Conservation (phyloP, 1,140 invertebrate genomes). For the Harpegnathos saltator region DNA sequence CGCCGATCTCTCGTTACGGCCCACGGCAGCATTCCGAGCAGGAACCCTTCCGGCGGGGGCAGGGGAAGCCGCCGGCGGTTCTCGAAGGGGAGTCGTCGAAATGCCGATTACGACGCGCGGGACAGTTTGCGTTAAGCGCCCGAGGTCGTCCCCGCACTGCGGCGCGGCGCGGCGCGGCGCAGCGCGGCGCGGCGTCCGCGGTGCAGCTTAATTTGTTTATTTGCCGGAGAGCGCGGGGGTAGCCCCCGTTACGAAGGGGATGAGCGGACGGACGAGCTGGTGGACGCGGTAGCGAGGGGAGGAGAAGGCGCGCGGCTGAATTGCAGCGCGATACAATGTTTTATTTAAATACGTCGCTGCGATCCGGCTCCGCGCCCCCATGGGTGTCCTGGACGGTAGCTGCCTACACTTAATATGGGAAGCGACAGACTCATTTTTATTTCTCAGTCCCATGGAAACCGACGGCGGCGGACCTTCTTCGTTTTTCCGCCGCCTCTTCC, state of each 20-base stretch:
- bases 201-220: slow-evolving; percentile 81
- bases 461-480: slow-evolving; percentile 62
- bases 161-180: no score
- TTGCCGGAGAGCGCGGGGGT: slow-evolving; percentile 58
- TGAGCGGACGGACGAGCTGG: no score
- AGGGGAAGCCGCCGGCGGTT: no score
- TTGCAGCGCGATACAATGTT: slow-evolving; percentile 79
- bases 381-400: slow-evolving; percentile 79
- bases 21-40: no score
- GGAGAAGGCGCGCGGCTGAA: slow-evolving; percentile 64
- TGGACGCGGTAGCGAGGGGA: no score
- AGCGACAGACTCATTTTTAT: slow-evolving; percentile 80
- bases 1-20: no score
- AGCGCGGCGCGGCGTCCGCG: slow-evolving; percentile 28
- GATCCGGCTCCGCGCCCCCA: slow-evolving; percentile 76
- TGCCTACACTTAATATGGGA: slow-evolving; percentile 80
- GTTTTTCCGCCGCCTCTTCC: slow-evolving; percentile 49
- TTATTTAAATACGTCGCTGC: slow-evolving; percentile 81
- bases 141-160: slow-evolving; percentile 69
- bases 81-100: slow-evolving; percentile 63
- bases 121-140: slow-evolving; percentile 70
- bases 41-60: slow-evolving; percentile 1
- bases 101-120: slow-evolving; percentile 62
- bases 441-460: slow-evolving; percentile 75
- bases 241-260: no score